Conservation (phyloP, 2,113 vertebrate species). For the Saimiri boliviensis region DNA sequence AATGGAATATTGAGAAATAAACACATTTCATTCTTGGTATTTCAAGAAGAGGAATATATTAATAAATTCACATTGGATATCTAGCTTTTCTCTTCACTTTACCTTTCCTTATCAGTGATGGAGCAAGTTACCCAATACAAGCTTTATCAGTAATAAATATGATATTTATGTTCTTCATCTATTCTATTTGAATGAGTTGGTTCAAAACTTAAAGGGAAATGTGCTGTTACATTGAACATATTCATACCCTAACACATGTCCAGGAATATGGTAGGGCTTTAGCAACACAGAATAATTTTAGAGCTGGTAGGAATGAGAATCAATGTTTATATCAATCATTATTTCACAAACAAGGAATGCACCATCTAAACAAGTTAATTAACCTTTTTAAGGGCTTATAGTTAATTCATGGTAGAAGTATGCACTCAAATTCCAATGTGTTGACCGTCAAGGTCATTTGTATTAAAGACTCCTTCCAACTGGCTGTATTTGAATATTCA, state of each 20-base stretch:
- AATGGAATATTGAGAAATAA: neutral
- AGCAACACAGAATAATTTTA: neutral
- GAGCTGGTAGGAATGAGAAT: neutral
- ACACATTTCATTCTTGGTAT: neutral
- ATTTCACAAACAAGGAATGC: neutral
- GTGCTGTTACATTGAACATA: no score
- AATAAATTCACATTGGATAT: neutral
- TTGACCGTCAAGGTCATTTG: neutral
- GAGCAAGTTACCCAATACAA: neutral
- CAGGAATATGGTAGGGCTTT: neutral
- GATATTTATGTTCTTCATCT: neutral
- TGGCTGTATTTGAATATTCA: neutral
- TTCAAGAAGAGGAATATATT: neutral
- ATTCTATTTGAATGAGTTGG: neutral
- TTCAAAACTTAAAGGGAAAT: neutral
- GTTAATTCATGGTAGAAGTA: neutral
- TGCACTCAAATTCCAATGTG: neutral
- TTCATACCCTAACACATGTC: neutral
- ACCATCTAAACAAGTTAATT: neutral
- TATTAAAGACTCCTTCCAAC: neutral
- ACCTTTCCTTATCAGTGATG: neutral
- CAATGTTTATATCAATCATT: neutral
- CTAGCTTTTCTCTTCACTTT: neutral
- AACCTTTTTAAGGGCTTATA: neutral
- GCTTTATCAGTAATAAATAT: neutral